These are phyloP conservation scores for Myopa tessellatipennis DNA, from an alignment of 2,888 invertebrate species.

Conservation along the genomic window DNA sequence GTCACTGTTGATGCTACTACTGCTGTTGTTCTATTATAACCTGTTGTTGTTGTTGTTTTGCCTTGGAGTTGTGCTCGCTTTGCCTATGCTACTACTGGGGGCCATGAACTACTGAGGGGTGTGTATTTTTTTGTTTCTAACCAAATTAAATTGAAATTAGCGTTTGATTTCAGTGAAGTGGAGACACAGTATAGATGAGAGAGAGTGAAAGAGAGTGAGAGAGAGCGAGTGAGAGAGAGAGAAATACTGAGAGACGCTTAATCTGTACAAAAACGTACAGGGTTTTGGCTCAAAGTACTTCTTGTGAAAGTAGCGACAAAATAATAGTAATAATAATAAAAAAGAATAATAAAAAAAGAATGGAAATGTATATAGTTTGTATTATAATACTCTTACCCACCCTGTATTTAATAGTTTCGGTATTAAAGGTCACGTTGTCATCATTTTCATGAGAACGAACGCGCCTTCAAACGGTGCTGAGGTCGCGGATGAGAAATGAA, in stretches of 20 bases:
- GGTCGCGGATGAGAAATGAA: too few species aligned
- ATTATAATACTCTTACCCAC: not conserved
- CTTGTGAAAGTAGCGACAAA: too few species aligned
- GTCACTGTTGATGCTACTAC: not conserved
- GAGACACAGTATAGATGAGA: constrained; percentile 32
- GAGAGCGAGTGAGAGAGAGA: too few species aligned
- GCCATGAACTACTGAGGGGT: not conserved
- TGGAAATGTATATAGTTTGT: too few species aligned
- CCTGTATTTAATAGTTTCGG: constrained; percentile 23
- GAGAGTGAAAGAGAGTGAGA: too few species aligned
- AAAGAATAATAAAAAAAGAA: not conserved
- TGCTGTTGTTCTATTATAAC: not conserved
- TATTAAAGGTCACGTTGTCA: constrained; percentile 45
- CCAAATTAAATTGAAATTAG: constrained; percentile 54
- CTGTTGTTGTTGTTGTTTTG: constrained; percentile 18
- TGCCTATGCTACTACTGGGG: too few species aligned
- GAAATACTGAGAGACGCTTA: too few species aligned
- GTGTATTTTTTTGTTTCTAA: constrained; percentile 30
- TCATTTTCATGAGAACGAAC: constrained; percentile 35
- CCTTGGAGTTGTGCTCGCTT: not conserved
- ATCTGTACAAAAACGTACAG: too few species aligned
- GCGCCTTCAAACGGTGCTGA: not conserved
- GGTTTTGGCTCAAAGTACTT: too few species aligned
- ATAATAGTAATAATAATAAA: too few species aligned
- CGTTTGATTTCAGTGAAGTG: constrained; percentile 51